Percentiles rank a stretch among this genome's conserved stretches.
phyloP scores from a whole-genome alignment of 2,113 vertebrate species.

The Perognathus longimembris region DNA sequence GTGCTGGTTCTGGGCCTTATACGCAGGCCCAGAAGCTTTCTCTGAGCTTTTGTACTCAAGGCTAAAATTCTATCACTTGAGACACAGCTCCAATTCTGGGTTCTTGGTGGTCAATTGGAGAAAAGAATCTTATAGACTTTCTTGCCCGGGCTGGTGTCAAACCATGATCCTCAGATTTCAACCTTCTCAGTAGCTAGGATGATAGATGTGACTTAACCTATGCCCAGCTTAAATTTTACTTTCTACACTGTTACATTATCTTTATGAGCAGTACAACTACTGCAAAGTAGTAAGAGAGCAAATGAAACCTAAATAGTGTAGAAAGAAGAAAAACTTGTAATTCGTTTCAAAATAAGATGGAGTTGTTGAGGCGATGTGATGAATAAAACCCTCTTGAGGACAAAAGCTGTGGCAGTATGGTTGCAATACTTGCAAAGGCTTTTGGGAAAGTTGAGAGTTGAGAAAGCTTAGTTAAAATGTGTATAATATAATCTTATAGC shows the following conservation, averaged over 20 bases:
- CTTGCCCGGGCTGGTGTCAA: too few relatives aligned
- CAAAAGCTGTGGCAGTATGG: background rate
- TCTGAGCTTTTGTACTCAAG: too few relatives aligned
- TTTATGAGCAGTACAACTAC: conserved; percentile 20
- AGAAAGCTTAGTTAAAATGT: background rate
- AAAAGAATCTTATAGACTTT: too few relatives aligned
- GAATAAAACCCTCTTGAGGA: background rate
- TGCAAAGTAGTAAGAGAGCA: background rate
- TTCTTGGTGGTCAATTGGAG: too few relatives aligned
- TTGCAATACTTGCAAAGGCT: background rate
- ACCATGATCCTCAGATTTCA: too few relatives aligned
- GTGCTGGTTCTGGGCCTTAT: too few relatives aligned
- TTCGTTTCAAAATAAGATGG: background rate
- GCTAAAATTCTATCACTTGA: too few relatives aligned
- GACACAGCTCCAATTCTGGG: too few relatives aligned
- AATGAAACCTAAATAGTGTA: background rate
- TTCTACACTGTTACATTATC: background rate
- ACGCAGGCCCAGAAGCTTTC: too few relatives aligned
- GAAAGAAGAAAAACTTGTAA: background rate
- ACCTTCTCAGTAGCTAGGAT: too few relatives aligned
- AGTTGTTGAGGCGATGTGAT: background rate
- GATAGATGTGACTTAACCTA: too few relatives aligned
- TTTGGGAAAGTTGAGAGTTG: background rate
- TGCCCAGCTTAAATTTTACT: conserved; percentile 42
- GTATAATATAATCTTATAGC: too few relatives aligned